phyloP scores from a whole-genome alignment of 2,113 vertebrate genomes.

The Trogon melanurus region DNA sequence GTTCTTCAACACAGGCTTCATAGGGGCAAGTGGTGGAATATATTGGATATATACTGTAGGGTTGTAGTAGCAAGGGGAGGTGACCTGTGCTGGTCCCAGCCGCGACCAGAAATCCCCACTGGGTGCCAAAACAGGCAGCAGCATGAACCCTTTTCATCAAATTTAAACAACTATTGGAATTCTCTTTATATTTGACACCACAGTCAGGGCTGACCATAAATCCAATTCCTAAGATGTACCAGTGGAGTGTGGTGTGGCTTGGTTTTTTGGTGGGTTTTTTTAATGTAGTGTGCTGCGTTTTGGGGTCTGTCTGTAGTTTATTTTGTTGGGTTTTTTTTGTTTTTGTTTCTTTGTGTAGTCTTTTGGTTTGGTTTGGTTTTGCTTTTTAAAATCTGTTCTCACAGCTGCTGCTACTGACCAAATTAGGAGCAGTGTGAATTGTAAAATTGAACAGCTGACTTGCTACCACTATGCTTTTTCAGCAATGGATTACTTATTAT shows the following conservation, averaged over 20 bases:
- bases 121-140: background rate
- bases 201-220: background rate
- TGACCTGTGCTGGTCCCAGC: background rate
- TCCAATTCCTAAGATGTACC: background rate
- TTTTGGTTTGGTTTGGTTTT: rapidly evolving
- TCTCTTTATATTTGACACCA: background rate
- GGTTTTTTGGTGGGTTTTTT: background rate
- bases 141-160: background rate
- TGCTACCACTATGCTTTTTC: background rate
- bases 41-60: too few species aligned
- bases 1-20: background rate
- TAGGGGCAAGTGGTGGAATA: background rate
- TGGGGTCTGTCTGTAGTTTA: too few species aligned
- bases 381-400: rapidly evolving
- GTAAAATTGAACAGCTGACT: background rate
- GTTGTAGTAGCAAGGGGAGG: background rate
- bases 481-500: background rate
- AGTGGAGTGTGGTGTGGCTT: background rate
- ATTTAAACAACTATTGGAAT: background rate
- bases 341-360: too few species aligned
- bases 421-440: rapidly evolving
- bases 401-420: background rate
- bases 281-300: background rate
- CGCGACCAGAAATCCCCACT: background rate
- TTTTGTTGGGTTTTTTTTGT: background rate